Evolutionary conservation across 2,797 vertebrate species (phyloP).

Genomic region (Mus spretus): DNA sequence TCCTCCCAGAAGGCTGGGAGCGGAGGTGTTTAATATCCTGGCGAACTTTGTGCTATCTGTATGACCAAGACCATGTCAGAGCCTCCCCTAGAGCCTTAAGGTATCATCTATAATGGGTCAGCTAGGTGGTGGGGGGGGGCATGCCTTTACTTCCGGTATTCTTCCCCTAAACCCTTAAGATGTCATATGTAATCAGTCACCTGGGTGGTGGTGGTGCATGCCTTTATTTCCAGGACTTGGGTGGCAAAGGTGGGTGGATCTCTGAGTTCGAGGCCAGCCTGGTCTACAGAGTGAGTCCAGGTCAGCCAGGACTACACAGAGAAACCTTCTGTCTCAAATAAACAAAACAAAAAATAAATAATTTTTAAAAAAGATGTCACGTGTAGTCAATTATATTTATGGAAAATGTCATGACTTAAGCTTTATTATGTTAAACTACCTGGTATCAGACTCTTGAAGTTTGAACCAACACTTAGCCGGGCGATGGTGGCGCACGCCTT

Average conservation of each 20-base stretch:
- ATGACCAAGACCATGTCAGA: neutral
- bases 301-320: constrained; percentile 1
- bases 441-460: neutral
- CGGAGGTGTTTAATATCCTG: neutral
- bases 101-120: neutral
- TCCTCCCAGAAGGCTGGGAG: constrained; percentile 22
- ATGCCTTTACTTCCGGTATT: neutral
- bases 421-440: neutral
- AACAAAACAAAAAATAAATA: neutral
- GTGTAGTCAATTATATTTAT: neutral
- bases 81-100: neutral
- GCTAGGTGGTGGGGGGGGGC: neutral
- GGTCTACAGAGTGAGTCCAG: constrained; percentile 25
- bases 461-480: neutral
- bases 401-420: neutral
- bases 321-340: neutral
- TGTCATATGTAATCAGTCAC: neutral
- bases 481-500: constrained; percentile 7
- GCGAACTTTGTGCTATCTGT: neutral
- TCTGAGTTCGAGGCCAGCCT: constrained; percentile 2
- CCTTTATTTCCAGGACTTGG: neutral
- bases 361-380: neutral
- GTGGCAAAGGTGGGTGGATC: neutral
- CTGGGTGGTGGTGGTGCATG: neutral
- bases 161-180: neutral